Percentiles rank a stretch among this genome's conserved stretches.
These are phyloP conservation scores for Petrosia ficiformis DNA, from an alignment of 37 sponge, comb jelly and placozoan species.

Conservation along the genomic window DNA sequence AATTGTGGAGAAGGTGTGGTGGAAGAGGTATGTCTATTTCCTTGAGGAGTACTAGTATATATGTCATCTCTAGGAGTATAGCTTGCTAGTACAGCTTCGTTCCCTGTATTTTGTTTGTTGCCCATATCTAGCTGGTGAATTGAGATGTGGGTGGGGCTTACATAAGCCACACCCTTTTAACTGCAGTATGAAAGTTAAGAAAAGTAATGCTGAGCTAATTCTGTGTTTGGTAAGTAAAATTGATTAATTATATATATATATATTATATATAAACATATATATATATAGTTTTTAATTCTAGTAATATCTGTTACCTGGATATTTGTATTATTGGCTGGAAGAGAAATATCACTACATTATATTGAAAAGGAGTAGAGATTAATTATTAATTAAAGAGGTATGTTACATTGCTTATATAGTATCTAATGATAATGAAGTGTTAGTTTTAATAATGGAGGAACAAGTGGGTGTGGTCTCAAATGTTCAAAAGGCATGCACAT, in stretches of 20 bases:
- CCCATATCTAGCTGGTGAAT: slow-evolving; percentile 5
- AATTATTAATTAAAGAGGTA: too few relatives aligned
- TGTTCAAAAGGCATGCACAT: slow-evolving; percentile 44
- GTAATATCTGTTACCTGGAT: slow-evolving; percentile 38
- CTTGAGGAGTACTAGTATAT: too few relatives aligned
- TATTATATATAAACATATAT: neutral
- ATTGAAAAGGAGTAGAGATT: too few relatives aligned
- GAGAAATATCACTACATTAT: slow-evolving; percentile 19
- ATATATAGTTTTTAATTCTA: slow-evolving; percentile 8
- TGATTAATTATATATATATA: neutral
- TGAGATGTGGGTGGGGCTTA: neutral
- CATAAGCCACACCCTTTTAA: neutral
- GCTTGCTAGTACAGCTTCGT: neutral
- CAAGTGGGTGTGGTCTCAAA: neutral
- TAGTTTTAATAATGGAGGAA: neutral
- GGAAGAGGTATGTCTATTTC: too few relatives aligned
- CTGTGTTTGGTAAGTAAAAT: neutral
- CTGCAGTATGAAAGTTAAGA: slow-evolving; percentile 1
- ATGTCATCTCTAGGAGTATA: too few relatives aligned
- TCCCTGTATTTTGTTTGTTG: slow-evolving; percentile 5
- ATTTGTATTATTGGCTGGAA: slow-evolving; percentile 39
- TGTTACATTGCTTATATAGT: too few relatives aligned
- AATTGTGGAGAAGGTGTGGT: neutral
- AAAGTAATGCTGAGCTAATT: neutral
- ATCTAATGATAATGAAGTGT: slow-evolving; percentile 7